These are phyloP conservation scores for Lepus timidus DNA, from an alignment of 2,113 vertebrate genomes.

Conservation along the genomic window DNA sequence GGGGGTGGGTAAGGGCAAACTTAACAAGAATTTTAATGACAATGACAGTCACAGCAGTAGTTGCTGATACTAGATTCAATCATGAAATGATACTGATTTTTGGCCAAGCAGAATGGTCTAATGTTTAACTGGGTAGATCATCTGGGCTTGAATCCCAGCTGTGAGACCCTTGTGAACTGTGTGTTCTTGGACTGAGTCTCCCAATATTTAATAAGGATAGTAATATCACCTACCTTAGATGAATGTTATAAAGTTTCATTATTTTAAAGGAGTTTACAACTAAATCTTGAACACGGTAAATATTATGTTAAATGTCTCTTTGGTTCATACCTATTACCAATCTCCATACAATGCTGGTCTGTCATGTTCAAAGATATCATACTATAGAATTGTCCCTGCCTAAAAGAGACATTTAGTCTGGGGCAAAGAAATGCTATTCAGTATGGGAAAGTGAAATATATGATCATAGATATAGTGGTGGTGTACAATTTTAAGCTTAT, in stretches of 20 bases:
- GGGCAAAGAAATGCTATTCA: neutral
- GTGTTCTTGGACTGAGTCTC: neutral
- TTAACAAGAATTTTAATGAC: neutral
- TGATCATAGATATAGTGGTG: neutral
- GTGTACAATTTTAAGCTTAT: neutral
- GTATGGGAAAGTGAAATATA: neutral
- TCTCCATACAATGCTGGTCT: neutral
- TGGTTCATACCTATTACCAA: neutral
- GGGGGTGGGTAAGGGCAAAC: no score
- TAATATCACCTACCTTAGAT: neutral
- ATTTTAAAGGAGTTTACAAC: neutral
- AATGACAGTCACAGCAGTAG: neutral
- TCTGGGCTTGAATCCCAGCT: neutral
- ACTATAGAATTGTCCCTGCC: neutral
- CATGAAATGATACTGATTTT: neutral
- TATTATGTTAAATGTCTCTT: neutral
- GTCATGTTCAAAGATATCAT: neutral
- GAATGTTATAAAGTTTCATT: neutral
- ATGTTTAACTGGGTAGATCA: neutral
- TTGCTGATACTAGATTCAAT: neutral
- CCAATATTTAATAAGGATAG: neutral
- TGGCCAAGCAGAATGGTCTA: rapidly evolving
- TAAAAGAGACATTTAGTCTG: neutral
- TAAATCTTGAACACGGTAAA: neutral
- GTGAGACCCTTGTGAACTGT: neutral